Conservation (phyloP, 2,888 invertebrate genomes). For the Orthosia gothica region DNA sequence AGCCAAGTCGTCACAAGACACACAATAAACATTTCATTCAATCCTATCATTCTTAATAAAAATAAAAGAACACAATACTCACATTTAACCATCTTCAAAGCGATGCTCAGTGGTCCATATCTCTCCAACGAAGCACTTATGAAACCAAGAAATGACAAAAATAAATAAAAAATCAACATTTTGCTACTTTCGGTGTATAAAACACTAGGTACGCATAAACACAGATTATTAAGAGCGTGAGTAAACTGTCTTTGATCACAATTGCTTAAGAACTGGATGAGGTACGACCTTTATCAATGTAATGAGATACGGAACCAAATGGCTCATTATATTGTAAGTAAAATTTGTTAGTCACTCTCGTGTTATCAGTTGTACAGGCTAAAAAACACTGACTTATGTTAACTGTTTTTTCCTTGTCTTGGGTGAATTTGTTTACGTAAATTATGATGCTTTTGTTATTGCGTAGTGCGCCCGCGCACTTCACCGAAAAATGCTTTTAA, state of each 20-base stretch:
- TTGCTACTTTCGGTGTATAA: not conserved
- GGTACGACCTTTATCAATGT: conserved; percentile 12
- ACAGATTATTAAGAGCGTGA: not conserved
- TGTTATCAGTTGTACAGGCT: conserved; percentile 18
- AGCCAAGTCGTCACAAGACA: not conserved
- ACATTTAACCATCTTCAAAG: conserved; percentile 84
- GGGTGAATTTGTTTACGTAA: conserved; percentile 12
- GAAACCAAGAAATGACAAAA: conserved; percentile 36
- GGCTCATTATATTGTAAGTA: not conserved
- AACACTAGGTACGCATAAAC: not conserved
- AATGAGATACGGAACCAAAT: not conserved
- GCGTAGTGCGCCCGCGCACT: not conserved
- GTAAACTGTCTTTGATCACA: not conserved
- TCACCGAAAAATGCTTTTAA: not conserved
- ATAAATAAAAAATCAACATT: conserved; percentile 23
- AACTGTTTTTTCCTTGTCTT: conserved; percentile 19
- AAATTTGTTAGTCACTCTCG: conserved; percentile 17
- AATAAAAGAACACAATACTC: conserved; percentile 68
- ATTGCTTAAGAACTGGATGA: conserved; percentile 10
- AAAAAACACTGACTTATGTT: conserved; percentile 23
- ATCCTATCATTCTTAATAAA: conserved; percentile 17
- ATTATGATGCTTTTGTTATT: conserved; percentile 1
- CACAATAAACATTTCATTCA: too few relatives aligned
- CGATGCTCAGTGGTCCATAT: conserved; percentile 84
- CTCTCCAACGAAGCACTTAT: conserved; percentile 78